A percentile compares a stretch with the other conserved stretches of the same genome.
Evolutionary conservation across 1,140 invertebrate species (phyloP).

Genomic region (Chrysomallon squamiferum): DNA sequence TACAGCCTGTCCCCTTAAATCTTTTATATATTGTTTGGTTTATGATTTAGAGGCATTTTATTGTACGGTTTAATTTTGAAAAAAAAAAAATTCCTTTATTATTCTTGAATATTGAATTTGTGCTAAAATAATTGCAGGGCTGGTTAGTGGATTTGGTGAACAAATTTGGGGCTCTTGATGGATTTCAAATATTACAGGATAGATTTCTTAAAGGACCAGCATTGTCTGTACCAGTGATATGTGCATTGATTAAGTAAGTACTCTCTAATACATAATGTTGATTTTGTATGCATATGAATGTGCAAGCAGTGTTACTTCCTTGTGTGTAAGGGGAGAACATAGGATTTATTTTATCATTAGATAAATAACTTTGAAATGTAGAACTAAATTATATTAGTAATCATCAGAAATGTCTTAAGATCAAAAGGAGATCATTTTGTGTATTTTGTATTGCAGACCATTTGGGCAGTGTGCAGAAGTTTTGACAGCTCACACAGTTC

Average conservation of each 20-base stretch:
- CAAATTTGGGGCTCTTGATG: constrained; percentile 86
- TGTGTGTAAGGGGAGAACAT: background rate
- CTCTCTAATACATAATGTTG: background rate
- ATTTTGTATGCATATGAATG: background rate
- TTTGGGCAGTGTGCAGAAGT: constrained; percentile 93
- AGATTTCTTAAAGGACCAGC: constrained; percentile 75
- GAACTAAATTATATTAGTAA: too few relatives aligned
- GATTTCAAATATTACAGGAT: constrained; percentile 87
- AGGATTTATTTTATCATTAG: background rate
- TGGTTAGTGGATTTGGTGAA: constrained; percentile 97
- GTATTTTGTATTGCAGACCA: constrained; percentile 69
- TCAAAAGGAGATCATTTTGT: too few relatives aligned
- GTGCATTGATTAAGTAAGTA: constrained; percentile 74
- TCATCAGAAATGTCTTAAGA: too few relatives aligned
- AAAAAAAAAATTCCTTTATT: too few relatives aligned
- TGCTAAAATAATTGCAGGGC: too few relatives aligned
- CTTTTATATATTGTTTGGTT: too few relatives aligned
- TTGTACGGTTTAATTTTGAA: too few relatives aligned
- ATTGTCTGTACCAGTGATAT: constrained; percentile 81
- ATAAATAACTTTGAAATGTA: background rate
- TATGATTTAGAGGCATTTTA: too few relatives aligned
- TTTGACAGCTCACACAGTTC: constrained; percentile 86
- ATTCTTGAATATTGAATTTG: too few relatives aligned
- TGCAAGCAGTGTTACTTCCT: background rate
- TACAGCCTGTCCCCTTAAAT: too few relatives aligned